These are phyloP conservation scores for human (Homo sapiens) DNA, from an alignment of 2,113 vertebrate genomes.

Conservation along the genomic window GRCh38 chrX:38578501-38579000, in stretches of 20 bases:
- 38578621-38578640: slow-evolving; percentile 31
- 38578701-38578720: background rate
- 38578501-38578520: slow-evolving; percentile 43
- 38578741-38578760: slow-evolving; percentile 31
- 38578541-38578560: background rate
- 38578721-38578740: slow-evolving; percentile 16
- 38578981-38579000: background rate
- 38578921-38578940: too few relatives aligned
- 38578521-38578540: background rate
- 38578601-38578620: background rate
- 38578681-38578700: slow-evolving; percentile 41
- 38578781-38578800: background rate
- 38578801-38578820: background rate
- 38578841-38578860: too few relatives aligned
- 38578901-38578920: too few relatives aligned
- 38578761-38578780: background rate
- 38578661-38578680: background rate
- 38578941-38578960: background rate
- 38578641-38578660: background rate
- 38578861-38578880: too few relatives aligned
- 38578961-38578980: slow-evolving; percentile 38
- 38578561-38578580: slow-evolving; percentile 30
- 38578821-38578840: too few relatives aligned
- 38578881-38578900: too few relatives aligned
- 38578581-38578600: background rate